Evolutionary conservation across 2,797 vertebrate species (phyloP).

Genomic region (Champsocephalus gunnari): DNA sequence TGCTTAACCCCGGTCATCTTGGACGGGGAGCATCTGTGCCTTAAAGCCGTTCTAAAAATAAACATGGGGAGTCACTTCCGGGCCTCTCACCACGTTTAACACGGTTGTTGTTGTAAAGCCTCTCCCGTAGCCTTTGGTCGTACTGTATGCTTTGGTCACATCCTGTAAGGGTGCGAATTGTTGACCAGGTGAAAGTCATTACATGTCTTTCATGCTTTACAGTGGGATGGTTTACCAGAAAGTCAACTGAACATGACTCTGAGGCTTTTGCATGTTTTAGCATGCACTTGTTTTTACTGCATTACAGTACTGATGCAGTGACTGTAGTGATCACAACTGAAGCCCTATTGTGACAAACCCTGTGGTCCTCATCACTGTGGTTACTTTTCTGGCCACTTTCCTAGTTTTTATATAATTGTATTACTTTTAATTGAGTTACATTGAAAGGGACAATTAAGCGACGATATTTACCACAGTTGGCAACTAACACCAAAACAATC

Average conservation of each 20-base stretch:
- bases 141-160: not conserved
- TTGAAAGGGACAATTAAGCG: not conserved
- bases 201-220: slow-evolving; percentile 1
- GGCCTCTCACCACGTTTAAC: slow-evolving; percentile 21
- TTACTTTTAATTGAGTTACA: not conserved
- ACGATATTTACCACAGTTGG: too few relatives aligned
- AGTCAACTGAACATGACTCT: not conserved
- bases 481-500: too few relatives aligned
- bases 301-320: not conserved
- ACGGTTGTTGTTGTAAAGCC: slow-evolving; percentile 28
- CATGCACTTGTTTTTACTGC: not conserved
- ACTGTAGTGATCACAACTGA: not conserved
- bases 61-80: slow-evolving; percentile 26
- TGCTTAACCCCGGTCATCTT: slow-evolving; percentile 26
- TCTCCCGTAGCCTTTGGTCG: slow-evolving; percentile 5
- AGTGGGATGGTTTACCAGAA: not conserved
- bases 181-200: not conserved
- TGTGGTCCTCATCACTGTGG: not conserved
- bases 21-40: slow-evolving; percentile 39
- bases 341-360: not conserved
- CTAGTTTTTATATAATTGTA: not conserved
- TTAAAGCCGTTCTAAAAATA: slow-evolving; percentile 62
- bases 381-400: not conserved
- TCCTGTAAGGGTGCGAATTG: not conserved
- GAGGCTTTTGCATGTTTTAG: not conserved